A percentile compares a stretch with the other conserved stretches of the same genome.
Conservation (phyloP, 2,888 invertebrate species). For the Rhamphomyia laevipes region DNA sequence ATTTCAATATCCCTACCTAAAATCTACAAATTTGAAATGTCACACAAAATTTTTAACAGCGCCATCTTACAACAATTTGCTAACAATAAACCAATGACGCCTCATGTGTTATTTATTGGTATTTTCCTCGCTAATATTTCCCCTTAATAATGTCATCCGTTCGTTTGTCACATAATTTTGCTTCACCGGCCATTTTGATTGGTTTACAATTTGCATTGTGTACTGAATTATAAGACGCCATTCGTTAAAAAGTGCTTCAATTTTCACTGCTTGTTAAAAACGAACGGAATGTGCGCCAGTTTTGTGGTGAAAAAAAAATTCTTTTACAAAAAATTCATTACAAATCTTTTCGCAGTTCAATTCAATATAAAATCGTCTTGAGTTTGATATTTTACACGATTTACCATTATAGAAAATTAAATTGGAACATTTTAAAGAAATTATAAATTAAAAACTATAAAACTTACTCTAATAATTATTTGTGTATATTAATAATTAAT, state of each 20-base stretch:
- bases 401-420: neutral
- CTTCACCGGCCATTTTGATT: conserved; percentile 1
- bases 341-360: neutral
- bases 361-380: neutral
- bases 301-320: neutral
- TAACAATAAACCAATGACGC: too few relatives aligned
- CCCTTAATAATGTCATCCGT: too few relatives aligned
- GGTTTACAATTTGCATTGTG: conserved; percentile 2
- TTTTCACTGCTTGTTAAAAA: conserved; percentile 1
- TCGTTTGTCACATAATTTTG: neutral
- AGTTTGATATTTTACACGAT: neutral
- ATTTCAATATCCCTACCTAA: too few relatives aligned
- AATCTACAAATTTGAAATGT: too few relatives aligned
- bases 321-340: neutral
- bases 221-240: neutral
- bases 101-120: too few relatives aligned
- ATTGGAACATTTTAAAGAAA: neutral
- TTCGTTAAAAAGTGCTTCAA: conserved; percentile 1
- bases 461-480: neutral
- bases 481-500: neutral
- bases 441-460: neutral
- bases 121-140: too few relatives aligned
- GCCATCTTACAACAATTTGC: too few relatives aligned
- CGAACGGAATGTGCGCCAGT: conserved; percentile 8
- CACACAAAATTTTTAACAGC: too few relatives aligned